Evolutionary conservation across 2,888 invertebrate species (phyloP).

Genomic region (Andrena haemorrhoa): DNA sequence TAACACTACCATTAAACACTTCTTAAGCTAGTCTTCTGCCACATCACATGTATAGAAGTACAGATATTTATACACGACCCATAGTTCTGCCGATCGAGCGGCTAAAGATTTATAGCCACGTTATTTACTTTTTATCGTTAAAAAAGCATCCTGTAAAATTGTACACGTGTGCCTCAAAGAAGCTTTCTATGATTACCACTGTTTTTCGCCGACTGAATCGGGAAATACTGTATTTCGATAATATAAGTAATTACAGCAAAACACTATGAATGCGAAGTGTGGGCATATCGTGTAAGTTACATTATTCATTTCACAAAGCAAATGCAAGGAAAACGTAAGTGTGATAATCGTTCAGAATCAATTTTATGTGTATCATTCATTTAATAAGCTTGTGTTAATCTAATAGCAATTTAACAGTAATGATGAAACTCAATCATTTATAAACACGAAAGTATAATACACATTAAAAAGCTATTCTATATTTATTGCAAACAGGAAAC

Average conservation of each 20-base stretch:
- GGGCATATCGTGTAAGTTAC: conserved; percentile 21
- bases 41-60: background rate
- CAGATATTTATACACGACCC: conserved; percentile 13
- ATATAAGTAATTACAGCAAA: conserved; percentile 16
- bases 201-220: background rate
- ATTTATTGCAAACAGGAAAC: background rate
- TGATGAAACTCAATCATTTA: conserved; percentile 2
- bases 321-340: conserved; percentile 6
- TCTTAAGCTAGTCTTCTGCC: conserved; percentile 70
- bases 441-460: conserved; percentile 9
- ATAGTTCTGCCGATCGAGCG: background rate
- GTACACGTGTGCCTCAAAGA: conserved; percentile 73
- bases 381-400: background rate
- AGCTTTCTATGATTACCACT: conserved; percentile 13
- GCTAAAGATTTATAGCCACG: background rate
- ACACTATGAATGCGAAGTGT: conserved; percentile 26
- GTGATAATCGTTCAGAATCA: conserved; percentile 24
- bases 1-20: conserved; percentile 40
- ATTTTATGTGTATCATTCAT: background rate
- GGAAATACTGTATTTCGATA: conserved; percentile 14
- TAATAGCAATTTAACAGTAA: background rate
- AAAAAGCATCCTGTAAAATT: conserved; percentile 16
- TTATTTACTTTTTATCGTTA: conserved; percentile 24
- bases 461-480: conserved; percentile 9
- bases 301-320: conserved; percentile 21